phyloP scores from a whole-genome alignment of 2,113 vertebrate species.

The Cinclus cinclus region DNA sequence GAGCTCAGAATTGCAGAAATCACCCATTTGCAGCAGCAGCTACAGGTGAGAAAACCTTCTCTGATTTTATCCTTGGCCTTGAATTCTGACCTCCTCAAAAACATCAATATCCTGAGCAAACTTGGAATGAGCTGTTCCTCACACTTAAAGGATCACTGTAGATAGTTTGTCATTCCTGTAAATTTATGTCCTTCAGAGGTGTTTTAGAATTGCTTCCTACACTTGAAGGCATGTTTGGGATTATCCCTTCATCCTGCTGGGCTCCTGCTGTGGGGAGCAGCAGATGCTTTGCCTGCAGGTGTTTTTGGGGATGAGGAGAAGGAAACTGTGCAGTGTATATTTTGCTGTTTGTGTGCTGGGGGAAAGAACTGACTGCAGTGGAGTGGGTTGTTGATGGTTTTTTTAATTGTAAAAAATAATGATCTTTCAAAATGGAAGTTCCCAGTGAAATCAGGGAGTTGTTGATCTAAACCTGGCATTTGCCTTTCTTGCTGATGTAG shows the following conservation, averaged over 20 bases:
- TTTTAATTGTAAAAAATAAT: not conserved
- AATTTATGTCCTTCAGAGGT: not conserved
- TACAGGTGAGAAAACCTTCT: conserved; percentile 79
- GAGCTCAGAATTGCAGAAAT: conserved; percentile 95
- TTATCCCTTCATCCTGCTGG: not conserved
- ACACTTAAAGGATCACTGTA: not conserved
- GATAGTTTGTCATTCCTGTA: not conserved
- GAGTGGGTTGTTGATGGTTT: not conserved
- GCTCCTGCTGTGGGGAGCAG: not conserved
- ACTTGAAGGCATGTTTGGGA: not conserved
- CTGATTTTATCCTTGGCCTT: not conserved
- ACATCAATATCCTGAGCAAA: not conserved
- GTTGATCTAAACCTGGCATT: not conserved
- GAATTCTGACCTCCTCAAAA: not conserved
- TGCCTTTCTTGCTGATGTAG: not conserved
- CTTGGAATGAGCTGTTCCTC: not conserved
- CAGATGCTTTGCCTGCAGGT: not conserved
- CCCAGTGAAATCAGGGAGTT: not conserved
- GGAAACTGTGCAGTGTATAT: accelerated
- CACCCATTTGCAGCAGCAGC: conserved; percentile 92
- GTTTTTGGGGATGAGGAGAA: not conserved
- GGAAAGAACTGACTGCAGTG: not conserved
- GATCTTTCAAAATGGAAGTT: not conserved
- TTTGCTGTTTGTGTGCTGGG: not conserved
- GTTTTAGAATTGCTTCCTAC: not conserved